Percentiles rank a stretch among this genome's conserved stretches.
Conservation (phyloP, 64 coral and sea anemone species). For the Stichodactyla helianthus region DNA sequence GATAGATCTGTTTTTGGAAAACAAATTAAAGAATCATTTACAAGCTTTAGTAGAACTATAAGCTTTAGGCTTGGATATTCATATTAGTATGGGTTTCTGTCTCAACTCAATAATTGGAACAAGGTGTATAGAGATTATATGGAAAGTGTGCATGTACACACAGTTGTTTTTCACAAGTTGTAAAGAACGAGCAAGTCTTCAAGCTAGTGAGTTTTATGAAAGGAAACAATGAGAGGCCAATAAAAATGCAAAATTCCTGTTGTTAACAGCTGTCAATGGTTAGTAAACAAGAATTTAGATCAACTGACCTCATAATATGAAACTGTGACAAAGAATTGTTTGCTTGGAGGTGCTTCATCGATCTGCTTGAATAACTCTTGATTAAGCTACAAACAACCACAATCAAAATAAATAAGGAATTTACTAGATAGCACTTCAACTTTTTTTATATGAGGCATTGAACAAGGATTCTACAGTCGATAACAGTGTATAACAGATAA, state of each 20-base stretch:
- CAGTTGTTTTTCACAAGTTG: too few relatives aligned
- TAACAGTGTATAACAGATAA: too few relatives aligned
- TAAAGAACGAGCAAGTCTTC: too few relatives aligned
- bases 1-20: conserved; percentile 62
- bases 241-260: too few relatives aligned
- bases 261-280: background rate
- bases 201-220: too few relatives aligned
- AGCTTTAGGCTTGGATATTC: background rate
- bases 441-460: background rate
- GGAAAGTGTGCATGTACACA: too few relatives aligned
- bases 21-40: too few relatives aligned
- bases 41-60: background rate
- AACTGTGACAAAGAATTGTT: conserved; percentile 92
- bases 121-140: too few relatives aligned
- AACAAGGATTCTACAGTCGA: too few relatives aligned
- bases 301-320: conserved; percentile 88
- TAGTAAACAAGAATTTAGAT: background rate
- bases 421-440: background rate
- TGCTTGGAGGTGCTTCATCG: conserved; percentile 93
- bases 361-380: conserved; percentile 83
- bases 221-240: too few relatives aligned
- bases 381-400: conserved; percentile 54
- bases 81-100: too few relatives aligned
- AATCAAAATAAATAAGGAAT: background rate
- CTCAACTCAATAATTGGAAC: too few relatives aligned